Evolutionary conservation across 2,888 invertebrate genomes (phyloP).

Genomic region (Drosophila pegasa): DNA sequence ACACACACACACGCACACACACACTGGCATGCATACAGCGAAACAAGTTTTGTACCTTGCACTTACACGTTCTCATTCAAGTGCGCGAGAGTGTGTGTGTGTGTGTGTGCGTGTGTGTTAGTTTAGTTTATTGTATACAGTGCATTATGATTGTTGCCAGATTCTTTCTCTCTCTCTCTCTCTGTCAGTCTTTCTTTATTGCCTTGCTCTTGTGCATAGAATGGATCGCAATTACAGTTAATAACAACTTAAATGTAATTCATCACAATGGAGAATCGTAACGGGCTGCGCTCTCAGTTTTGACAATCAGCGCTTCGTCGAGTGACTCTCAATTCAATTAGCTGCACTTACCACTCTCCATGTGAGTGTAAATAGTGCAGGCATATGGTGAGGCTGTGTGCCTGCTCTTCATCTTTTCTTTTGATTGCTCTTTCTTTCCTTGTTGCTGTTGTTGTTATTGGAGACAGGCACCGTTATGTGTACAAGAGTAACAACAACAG

Average conservation of each 20-base stretch:
- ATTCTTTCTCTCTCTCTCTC: conserved; percentile 9
- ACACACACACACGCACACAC: conserved; percentile 22
- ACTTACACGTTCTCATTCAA: conserved; percentile 21
- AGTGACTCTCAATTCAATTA: conserved; percentile 64
- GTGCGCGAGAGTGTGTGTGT: conserved; percentile 22
- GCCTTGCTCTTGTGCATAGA: conserved; percentile 15
- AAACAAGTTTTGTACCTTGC: conserved; percentile 36
- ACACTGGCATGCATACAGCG: conserved; percentile 5
- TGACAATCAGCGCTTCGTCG: conserved; percentile 43
- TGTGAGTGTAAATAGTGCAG: conserved; percentile 22
- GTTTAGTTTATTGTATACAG: conserved; percentile 38
- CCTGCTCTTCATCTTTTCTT: conserved; percentile 51
- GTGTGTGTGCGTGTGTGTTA: conserved; percentile 24
- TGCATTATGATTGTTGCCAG: conserved; percentile 47
- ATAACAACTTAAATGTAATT: conserved; percentile 74
- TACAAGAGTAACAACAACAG: conserved; percentile 39
- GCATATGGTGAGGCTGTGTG: conserved; percentile 32
- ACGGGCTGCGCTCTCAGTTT: conserved; percentile 34
- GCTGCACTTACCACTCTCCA: conserved; percentile 57
- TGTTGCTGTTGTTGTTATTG: conserved; percentile 43
- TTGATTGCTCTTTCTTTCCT: conserved; percentile 42
- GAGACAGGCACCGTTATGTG: conserved; percentile 71
- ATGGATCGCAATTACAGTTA: conserved; percentile 67
- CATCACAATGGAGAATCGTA: conserved; percentile 52
- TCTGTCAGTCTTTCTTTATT: neutral